phyloP scores from a whole-genome alignment of 2,888 invertebrate species.

The Sphaeridia pumilis region DNA sequence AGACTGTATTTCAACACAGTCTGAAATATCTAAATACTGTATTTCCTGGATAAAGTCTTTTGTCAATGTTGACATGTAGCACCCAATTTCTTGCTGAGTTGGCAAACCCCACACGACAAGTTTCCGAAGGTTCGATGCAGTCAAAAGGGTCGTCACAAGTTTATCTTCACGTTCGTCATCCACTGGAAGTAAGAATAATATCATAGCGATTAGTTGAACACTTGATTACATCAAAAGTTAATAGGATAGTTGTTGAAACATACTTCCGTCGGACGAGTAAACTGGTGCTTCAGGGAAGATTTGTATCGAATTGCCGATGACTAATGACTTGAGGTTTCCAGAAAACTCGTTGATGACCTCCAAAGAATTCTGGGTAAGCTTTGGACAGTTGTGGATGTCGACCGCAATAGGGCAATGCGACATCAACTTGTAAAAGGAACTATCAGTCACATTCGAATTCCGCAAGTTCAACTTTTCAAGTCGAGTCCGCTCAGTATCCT shows the following conservation, averaged over 20 bases:
- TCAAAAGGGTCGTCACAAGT: constrained; percentile 12
- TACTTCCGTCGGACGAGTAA: constrained; percentile 8
- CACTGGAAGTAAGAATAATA: too few species aligned
- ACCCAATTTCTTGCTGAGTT: constrained; percentile 16
- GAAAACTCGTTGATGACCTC: constrained; percentile 57
- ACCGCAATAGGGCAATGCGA: constrained; percentile 61
- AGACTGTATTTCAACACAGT: constrained; percentile 51
- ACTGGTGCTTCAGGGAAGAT: constrained; percentile 43
- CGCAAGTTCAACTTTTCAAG: constrained; percentile 57
- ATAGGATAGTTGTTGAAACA: too few species aligned
- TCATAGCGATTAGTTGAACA: background rate
- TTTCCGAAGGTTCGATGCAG: constrained; percentile 38
- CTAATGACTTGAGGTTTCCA: constrained; percentile 55
- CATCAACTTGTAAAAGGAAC: constrained; percentile 56
- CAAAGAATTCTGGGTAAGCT: constrained; percentile 52
- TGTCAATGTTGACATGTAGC: constrained; percentile 19
- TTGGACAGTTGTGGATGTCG: constrained; percentile 61
- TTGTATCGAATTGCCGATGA: constrained; percentile 56
- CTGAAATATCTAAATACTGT: constrained; percentile 59
- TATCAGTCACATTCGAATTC: constrained; percentile 59
- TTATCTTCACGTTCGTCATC: too few species aligned
- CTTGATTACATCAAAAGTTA: too few species aligned
- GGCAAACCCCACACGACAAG: constrained; percentile 47
- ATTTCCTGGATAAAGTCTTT: constrained; percentile 44
- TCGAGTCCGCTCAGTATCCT: constrained; percentile 54